Base-by-base conservation (phyloP, 2,888 invertebrate genomes). In the Drosophila lacicola region DNA sequence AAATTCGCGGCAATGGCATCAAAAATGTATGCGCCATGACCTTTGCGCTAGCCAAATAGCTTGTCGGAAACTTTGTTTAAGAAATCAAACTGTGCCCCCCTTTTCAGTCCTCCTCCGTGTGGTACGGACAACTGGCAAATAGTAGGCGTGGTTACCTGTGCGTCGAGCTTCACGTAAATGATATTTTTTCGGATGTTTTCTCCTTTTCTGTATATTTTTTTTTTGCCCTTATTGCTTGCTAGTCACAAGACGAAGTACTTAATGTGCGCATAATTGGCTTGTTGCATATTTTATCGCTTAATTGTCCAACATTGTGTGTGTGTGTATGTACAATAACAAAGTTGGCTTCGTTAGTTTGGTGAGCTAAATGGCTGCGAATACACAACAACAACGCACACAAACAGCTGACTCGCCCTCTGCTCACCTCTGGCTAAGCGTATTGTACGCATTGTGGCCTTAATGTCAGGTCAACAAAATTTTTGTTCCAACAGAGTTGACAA, bases 251-350 rank as follows among this genome's bases (percentile, higher is more conserved):
- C 57, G 54, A 81, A 78, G 79, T 69, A 82, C 77, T 87, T 84
- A 76, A 81, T 87, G 75, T 73, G 70, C 82, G 74, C 82, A 87
- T 84, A 87, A 87, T 78, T 66, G 63, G 51, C 57, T 55, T 53
- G 57, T 62, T 61, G 62, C 62, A 75, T 73, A 73, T 63, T 73
- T 75, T 51, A 73, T 62, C 76, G 57, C 70, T 70, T 69, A 75
- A 69, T 63, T 62, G 74, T 47, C 34, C 1, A 49, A 21, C 44
- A 68, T 47, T 53, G 13, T 44, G 17, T 19, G 4, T 19, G 13
- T 53, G 19, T 14, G 4, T 14, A 13, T 50, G 19, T 50, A 25
- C 34, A 37, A 45, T 14, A 50, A n/a, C 33, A 45, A 65, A 45
- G n/a, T 42, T 44, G 44, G n/a, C 44, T 57, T 36, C 44, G 34